Evolutionary conservation across 1,140 invertebrate species (phyloP).

Genomic region (Pseudoatta argentina): DNA sequence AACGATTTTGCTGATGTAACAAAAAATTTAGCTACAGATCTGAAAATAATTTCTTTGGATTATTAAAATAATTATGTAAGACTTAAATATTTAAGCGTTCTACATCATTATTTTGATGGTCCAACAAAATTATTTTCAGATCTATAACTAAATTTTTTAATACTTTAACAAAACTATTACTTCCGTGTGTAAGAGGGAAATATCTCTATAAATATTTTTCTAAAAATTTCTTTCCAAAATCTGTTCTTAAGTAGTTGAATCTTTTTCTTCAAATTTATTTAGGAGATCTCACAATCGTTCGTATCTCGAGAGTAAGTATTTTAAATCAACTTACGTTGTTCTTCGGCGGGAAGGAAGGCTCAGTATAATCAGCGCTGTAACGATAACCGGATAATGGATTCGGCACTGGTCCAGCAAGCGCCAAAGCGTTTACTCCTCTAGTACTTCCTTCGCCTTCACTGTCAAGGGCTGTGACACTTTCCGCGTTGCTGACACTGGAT

Average conservation of each 20-base stretch:
- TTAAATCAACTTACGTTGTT: constrained; percentile 81
- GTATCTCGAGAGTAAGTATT: not conserved
- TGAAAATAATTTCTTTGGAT: too few relatives aligned
- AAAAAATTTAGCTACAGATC: too few relatives aligned
- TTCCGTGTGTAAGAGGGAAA: too few relatives aligned
- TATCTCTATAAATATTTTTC: not conserved
- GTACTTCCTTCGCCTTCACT: constrained; percentile 86
- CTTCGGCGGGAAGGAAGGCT: constrained; percentile 92
- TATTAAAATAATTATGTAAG: too few relatives aligned
- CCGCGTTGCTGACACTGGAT: constrained; percentile 91
- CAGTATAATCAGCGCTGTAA: constrained; percentile 95
- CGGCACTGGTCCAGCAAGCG: constrained; percentile 92
- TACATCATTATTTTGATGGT: too few relatives aligned
- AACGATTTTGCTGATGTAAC: too few relatives aligned
- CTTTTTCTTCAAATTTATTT: not conserved
- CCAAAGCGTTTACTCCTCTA: constrained; percentile 89
- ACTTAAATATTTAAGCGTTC: too few relatives aligned
- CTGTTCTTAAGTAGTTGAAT: not conserved
- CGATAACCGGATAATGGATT: constrained; percentile 90
- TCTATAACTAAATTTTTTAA: too few relatives aligned
- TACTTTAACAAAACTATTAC: too few relatives aligned
- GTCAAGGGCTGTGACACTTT: constrained; percentile 88
- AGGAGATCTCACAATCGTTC: not conserved
- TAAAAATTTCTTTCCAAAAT: not conserved
- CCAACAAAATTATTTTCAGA: too few relatives aligned